Percentiles rank a stretch among this genome's conserved stretches.
phyloP scores from a whole-genome alignment of 1,140 invertebrate genomes.

The Eulimnadia texana region DNA sequence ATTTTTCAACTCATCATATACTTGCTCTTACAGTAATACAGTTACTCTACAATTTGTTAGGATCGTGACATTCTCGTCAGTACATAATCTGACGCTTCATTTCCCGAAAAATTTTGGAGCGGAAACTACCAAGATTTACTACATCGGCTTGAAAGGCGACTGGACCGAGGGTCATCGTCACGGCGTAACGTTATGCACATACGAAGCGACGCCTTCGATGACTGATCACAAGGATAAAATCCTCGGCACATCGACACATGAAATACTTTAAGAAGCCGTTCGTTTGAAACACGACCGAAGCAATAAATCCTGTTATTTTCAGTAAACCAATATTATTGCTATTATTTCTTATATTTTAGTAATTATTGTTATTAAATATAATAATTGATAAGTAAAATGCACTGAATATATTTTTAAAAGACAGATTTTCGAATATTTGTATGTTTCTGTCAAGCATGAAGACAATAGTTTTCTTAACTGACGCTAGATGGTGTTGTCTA shows the following conservation, averaged over 20 bases:
- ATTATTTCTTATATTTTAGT: too few relatives aligned
- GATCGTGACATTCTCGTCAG: constrained; percentile 76
- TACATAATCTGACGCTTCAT: constrained; percentile 72
- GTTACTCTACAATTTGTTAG: constrained; percentile 31
- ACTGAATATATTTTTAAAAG: too few relatives aligned
- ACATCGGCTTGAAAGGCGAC: constrained; percentile 89
- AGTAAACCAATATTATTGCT: too few relatives aligned
- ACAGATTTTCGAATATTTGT: too few relatives aligned
- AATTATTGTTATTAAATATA: too few relatives aligned
- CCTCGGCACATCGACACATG: constrained; percentile 40
- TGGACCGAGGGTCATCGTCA: constrained; percentile 67
- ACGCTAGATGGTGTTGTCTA: too few relatives aligned
- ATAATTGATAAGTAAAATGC: too few relatives aligned
- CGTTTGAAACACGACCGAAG: too few relatives aligned
- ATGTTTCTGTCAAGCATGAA: too few relatives aligned
- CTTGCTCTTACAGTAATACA: too few relatives aligned
- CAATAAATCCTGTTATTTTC: too few relatives aligned
- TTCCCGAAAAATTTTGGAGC: constrained; percentile 75
- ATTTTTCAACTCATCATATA: constrained; percentile 12
- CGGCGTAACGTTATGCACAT: constrained; percentile 77
- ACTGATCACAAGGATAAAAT: constrained; percentile 63
- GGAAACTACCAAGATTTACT: constrained; percentile 72
- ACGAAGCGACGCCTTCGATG: constrained; percentile 69
- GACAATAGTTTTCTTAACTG: too few relatives aligned
- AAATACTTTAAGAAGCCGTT: constrained; percentile 35